These are phyloP conservation scores for Thrips palmi DNA, from an alignment of 1,140 invertebrate genomes.

Conservation along the genomic window DNA sequence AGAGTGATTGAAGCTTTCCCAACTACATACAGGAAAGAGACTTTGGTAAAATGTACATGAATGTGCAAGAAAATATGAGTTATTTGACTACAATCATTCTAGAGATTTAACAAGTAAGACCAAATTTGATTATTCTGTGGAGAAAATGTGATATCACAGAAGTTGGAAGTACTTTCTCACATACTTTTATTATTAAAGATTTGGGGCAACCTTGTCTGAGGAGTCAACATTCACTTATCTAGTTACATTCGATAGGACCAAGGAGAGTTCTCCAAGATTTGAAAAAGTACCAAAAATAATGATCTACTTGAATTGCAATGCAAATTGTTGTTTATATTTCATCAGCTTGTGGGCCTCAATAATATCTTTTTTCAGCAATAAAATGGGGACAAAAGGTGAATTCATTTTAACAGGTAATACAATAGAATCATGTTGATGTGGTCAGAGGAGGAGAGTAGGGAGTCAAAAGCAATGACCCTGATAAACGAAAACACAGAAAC, in stretches of 20 bases:
- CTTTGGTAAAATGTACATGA: not conserved
- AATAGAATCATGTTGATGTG: not conserved
- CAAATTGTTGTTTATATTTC: too few relatives aligned
- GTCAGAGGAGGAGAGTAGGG: too few relatives aligned
- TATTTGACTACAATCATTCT: not conserved
- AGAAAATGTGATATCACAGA: not conserved
- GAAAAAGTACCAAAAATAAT: not conserved
- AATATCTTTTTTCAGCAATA: not conserved
- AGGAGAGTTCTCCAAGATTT: not conserved
- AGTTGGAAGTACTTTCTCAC: conserved; percentile 1
- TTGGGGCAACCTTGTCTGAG: too few relatives aligned
- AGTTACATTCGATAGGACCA: conserved; percentile 2
- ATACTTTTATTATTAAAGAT: not conserved
- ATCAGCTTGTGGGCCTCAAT: too few relatives aligned
- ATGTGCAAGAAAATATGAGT: not conserved
- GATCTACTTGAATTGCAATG: too few relatives aligned
- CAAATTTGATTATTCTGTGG: conserved; percentile 5
- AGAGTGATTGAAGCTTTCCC: not conserved
- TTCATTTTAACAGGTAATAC: not conserved
- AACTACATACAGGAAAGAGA: too few relatives aligned
- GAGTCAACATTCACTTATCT: too few relatives aligned
- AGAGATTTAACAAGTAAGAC: conserved; percentile 2
- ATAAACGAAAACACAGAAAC: too few relatives aligned
- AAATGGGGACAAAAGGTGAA: not conserved
- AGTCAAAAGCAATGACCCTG: too few relatives aligned